Evolutionary conservation across 1,140 invertebrate genomes (phyloP), one percentile per base, ranked within the genome.

Genomic region (Drosophila suzukii): DNA sequence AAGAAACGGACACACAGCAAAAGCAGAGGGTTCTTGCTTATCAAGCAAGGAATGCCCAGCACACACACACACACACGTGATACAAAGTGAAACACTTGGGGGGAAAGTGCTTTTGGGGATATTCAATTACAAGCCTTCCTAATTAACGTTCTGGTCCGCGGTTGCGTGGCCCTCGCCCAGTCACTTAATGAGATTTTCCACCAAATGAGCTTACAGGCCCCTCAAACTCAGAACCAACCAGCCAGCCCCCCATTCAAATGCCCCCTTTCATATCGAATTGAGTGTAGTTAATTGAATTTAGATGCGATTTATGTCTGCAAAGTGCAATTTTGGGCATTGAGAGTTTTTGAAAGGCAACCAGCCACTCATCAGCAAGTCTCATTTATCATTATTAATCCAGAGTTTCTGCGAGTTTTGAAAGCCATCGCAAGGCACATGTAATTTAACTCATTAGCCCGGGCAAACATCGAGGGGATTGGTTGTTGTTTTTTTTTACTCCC

Each of bases 381-480:
- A 72, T 71, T 71, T 72, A 72, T 72, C 66, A 71, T 72, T 71
- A 72, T 72, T 72, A 71, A 50, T 50, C 15, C 20, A 24, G 30
- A 30, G 12, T 41, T 58, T 57, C 6, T 17, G 3, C 38, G 41
- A 66, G 34, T 56, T 55, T 46, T 15, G n/a, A 32, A 32, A 50
- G 4, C 27, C 47, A 34, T 24, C 38, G 12, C 6, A 32, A 32
- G 55, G 59, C 50, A 73, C 73, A 84, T 80, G 81, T 76, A 83
- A 84, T 76, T 80, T 47, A 71, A 76, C 81, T 85, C 76, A 80
- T 83, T 81, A 85, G 60, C 41, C 57, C 46, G 71, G 56, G 65
- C 53, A 67, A 78, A 81, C 65, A 53, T n/a, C 8, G 57, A 13
- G 13, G 41, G 39, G 20, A 54, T 32, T 36, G 13, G 34, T 3